These are phyloP conservation scores for Anguilla megastoma DNA, from an alignment of 2,797 vertebrate genomes.

Conservation along the genomic window DNA sequence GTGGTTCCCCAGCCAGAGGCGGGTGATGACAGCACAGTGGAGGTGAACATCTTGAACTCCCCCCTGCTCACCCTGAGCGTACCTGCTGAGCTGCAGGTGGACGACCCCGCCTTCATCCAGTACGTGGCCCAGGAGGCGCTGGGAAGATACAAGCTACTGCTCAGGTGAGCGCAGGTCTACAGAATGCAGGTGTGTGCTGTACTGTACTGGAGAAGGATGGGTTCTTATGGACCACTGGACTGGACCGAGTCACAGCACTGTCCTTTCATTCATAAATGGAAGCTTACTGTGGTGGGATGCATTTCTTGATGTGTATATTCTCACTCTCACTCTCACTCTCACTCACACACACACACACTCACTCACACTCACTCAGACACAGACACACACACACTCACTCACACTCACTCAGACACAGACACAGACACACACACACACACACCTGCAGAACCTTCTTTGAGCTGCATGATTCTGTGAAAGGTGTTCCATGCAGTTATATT, in stretches of 20 bases:
- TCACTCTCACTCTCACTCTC: no score
- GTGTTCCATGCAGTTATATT: no score
- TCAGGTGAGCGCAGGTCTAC: slow-evolving; percentile 56
- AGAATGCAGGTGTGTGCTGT: background rate
- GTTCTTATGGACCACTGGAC: background rate
- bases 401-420: no score
- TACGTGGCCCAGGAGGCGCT: slow-evolving; percentile 78
- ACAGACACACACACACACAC: background rate
- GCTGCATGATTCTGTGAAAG: no score
- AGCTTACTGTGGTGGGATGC: no score
- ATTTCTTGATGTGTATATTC: no score
- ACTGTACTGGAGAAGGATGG: background rate
- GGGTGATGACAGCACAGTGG: slow-evolving; percentile 68
- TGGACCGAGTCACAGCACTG: background rate
- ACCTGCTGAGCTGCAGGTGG: slow-evolving; percentile 70
- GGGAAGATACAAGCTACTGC: slow-evolving; percentile 76
- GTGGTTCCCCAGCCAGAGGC: slow-evolving; percentile 62
- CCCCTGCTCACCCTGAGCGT: slow-evolving; percentile 72
- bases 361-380: no score
- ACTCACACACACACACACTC: no score
- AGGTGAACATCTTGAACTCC: slow-evolving; percentile 79
- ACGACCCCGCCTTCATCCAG: slow-evolving; percentile 78
- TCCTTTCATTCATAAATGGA: no score
- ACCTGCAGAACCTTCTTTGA: background rate
- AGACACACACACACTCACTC: no score